A percentile compares a stretch with the other conserved stretches of the same genome.
Evolutionary conservation across 2,888 invertebrate genomes (phyloP).

Genomic region (Agrochola litura): DNA sequence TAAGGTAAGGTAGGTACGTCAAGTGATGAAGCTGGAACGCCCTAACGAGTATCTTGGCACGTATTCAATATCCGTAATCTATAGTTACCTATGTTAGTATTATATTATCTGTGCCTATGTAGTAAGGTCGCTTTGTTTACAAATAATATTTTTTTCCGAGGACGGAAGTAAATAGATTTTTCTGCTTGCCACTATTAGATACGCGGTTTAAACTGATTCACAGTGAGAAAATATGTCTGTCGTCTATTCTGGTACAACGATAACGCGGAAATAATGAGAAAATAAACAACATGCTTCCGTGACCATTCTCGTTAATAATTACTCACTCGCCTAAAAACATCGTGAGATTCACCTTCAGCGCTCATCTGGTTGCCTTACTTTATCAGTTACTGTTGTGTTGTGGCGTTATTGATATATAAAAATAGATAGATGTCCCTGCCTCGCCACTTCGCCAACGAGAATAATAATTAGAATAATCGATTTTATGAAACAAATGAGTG

Average conservation of each 20-base stretch:
- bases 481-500: no score
- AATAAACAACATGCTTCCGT: slow-evolving; percentile 39
- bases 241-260: background rate
- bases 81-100: background rate
- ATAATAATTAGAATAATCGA: no score
- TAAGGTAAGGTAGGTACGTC: background rate
- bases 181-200: background rate
- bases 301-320: slow-evolving; percentile 18
- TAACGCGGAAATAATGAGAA: slow-evolving; percentile 30
- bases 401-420: no score
- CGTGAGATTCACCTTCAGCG: slow-evolving; percentile 37
- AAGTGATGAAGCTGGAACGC: background rate
- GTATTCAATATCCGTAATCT: slow-evolving; percentile 41
- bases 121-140: slow-evolving; percentile 17
- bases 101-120: no score
- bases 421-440: no score
- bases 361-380: background rate
- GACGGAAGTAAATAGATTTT: background rate
- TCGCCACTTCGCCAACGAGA: no score
- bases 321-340: slow-evolving; percentile 28
- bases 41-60: slow-evolving; percentile 28
- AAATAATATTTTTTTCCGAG: background rate
- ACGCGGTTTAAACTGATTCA: slow-evolving; percentile 15
- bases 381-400: background rate
- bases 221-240: background rate